phyloP scores from a whole-genome alignment of 2,113 vertebrate species.

The Oryzias curvinotus region DNA sequence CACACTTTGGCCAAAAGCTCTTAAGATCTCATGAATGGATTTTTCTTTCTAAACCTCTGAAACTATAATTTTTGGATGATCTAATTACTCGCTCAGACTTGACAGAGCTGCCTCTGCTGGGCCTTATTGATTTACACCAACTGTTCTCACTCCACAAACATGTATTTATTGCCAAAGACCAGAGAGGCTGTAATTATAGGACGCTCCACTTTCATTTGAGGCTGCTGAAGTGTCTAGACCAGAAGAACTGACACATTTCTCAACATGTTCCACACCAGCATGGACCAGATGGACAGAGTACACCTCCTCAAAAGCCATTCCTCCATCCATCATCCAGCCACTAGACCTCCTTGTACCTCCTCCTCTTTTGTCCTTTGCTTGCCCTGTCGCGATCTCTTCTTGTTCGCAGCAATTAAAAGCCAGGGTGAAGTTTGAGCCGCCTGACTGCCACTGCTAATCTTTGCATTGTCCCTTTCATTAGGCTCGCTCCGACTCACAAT shows the following conservation, averaged over 20 bases:
- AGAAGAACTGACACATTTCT: conserved; percentile 36
- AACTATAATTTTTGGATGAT: not conserved
- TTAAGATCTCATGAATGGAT: too few species aligned
- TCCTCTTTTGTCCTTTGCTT: conserved; percentile 80
- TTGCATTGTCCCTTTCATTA: conserved; percentile 86
- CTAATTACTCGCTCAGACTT: not conserved
- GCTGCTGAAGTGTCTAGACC: conserved; percentile 38
- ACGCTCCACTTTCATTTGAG: conserved; percentile 28
- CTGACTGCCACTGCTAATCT: conserved; percentile 86
- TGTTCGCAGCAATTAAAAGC: conserved; percentile 84
- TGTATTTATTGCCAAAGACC: conserved; percentile 11
- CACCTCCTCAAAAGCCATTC: conserved; percentile 62
- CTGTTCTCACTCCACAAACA: conserved; percentile 12
- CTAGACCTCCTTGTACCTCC: conserved; percentile 61
- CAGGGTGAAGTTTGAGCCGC: conserved; percentile 82
- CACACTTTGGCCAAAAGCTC: too few species aligned
- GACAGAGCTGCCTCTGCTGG: not conserved
- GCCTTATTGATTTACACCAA: conserved; percentile 5
- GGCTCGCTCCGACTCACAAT: conserved; percentile 81
- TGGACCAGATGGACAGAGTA: conserved; percentile 43
- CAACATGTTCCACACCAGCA: conserved; percentile 47
- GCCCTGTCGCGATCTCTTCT: conserved; percentile 79
- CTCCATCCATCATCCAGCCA: conserved; percentile 51
- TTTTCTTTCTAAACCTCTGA: not conserved
- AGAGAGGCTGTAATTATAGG: conserved; percentile 28